phyloP scores from a whole-genome alignment of 2,797 vertebrate species.

The Sciurus carolinensis region DNA sequence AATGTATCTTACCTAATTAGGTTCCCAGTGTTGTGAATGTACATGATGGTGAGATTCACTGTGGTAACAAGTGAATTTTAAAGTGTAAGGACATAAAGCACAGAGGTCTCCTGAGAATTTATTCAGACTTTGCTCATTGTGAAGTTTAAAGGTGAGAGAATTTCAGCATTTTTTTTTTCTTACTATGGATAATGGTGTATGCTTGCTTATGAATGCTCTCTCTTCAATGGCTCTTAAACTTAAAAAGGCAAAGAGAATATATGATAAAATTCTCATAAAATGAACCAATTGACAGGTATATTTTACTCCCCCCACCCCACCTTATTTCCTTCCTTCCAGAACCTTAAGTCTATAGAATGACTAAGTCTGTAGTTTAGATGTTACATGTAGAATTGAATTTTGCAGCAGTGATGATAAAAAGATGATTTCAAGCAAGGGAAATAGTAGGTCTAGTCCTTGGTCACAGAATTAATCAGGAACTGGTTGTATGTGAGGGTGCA shows the following conservation, averaged over 20 bases:
- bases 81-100: neutral
- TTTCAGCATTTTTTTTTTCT: constrained; percentile 28
- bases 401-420: neutral
- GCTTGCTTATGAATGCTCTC: neutral
- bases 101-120: constrained; percentile 14
- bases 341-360: neutral
- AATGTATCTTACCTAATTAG: too few species aligned
- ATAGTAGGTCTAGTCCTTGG: neutral
- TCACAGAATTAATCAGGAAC: neutral
- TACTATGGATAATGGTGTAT: neutral
- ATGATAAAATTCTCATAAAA: constrained; percentile 48
- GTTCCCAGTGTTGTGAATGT: too few species aligned
- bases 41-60: too few species aligned
- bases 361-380: neutral
- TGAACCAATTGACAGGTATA: neutral
- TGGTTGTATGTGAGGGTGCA: neutral
- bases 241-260: constrained; percentile 46
- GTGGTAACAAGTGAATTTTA: constrained; percentile 63
- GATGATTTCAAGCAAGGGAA: constrained; percentile 12
- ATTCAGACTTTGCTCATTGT: constrained; percentile 49
- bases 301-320: neutral
- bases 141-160: constrained; percentile 67
- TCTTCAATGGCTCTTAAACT: neutral
- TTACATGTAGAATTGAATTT: neutral
- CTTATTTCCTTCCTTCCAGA: neutral